These are phyloP conservation scores for Drosophila mojavensis DNA, from an alignment of 1,140 invertebrate genomes.

Conservation along the genomic window DNA sequence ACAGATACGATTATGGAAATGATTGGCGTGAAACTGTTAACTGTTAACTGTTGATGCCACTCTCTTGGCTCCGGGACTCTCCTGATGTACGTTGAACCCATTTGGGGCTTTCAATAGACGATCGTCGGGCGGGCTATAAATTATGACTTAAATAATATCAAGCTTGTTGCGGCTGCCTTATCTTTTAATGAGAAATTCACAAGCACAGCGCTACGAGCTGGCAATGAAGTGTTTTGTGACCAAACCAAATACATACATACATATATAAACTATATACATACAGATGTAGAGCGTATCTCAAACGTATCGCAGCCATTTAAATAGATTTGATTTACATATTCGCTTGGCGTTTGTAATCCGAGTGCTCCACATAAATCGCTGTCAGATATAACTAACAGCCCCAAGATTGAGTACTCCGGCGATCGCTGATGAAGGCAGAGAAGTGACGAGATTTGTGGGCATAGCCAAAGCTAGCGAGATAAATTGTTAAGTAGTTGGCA, in stretches of 20 bases:
- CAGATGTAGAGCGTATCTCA: slow-evolving; percentile 9
- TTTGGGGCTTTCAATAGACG: slow-evolving; percentile 13
- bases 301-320: slow-evolving; percentile 29
- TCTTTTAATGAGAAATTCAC: slow-evolving; percentile 50
- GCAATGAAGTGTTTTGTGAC: slow-evolving; percentile 7
- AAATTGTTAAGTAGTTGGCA: too few relatives aligned
- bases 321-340: slow-evolving; percentile 47
- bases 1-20: slow-evolving; percentile 2
- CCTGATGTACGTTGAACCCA: not conserved
- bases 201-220: slow-evolving; percentile 20
- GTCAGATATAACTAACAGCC: slow-evolving; percentile 11
- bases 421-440: not conserved
- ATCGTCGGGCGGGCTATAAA: slow-evolving; percentile 27
- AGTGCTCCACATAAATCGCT: slow-evolving; percentile 48
- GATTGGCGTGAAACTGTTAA: not conserved
- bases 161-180: slow-evolving; percentile 41
- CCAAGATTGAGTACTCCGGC: not conserved
- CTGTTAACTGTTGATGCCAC: slow-evolving; percentile 5
- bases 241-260: too few relatives aligned
- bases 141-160: slow-evolving; percentile 51
- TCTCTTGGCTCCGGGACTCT: not conserved
- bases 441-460: not conserved
- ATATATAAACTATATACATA: not conserved
- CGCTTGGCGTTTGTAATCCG: slow-evolving; percentile 28
- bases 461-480: not conserved